Conservation (phyloP, 64 coral and sea anemone genomes). For the Astreopora myriophthalma region DNA sequence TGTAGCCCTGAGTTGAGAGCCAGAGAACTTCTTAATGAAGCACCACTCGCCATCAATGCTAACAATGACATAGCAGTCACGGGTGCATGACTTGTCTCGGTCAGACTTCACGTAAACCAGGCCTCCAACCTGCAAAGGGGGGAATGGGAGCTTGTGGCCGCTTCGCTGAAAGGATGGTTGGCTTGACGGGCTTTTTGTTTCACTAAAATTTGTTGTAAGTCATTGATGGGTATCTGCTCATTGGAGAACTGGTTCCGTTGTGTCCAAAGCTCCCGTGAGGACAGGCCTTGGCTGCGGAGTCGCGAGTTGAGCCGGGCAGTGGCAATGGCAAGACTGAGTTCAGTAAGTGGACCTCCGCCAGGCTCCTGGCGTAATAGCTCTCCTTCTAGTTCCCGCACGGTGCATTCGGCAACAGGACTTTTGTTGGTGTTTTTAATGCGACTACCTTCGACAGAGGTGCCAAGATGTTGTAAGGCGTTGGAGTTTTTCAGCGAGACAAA, state of each 20-base stretch:
- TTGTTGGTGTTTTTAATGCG: constrained; percentile 1
- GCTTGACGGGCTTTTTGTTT: no score
- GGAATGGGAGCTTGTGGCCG: no score
- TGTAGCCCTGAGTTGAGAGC: constrained; percentile 40
- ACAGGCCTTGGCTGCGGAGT: constrained; percentile 2
- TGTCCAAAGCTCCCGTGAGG: constrained; percentile 59
- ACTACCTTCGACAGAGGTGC: neutral
- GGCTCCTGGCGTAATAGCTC: no score
- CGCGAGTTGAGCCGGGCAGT: neutral
- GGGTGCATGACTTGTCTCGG: no score
- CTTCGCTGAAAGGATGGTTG: no score
- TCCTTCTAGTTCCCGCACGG: neutral
- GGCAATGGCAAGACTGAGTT: neutral
- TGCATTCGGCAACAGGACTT: no score
- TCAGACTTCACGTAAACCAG: no score
- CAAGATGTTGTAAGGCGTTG: neutral
- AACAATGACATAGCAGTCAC: no score
- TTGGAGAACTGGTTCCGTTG: constrained; percentile 57
- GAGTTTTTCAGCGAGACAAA: neutral
- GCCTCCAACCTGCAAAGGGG: no score
- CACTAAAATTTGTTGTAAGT: no score
- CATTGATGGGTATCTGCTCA: constrained; percentile 38
- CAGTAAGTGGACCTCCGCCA: neutral
- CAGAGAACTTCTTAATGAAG: constrained; percentile 61
- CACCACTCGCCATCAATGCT: constrained; percentile 20